Percentiles rank a stretch among this genome's conserved stretches.
phyloP scores from a whole-genome alignment of 1,140 invertebrate species.

The Drosophila lacertosa region DNA sequence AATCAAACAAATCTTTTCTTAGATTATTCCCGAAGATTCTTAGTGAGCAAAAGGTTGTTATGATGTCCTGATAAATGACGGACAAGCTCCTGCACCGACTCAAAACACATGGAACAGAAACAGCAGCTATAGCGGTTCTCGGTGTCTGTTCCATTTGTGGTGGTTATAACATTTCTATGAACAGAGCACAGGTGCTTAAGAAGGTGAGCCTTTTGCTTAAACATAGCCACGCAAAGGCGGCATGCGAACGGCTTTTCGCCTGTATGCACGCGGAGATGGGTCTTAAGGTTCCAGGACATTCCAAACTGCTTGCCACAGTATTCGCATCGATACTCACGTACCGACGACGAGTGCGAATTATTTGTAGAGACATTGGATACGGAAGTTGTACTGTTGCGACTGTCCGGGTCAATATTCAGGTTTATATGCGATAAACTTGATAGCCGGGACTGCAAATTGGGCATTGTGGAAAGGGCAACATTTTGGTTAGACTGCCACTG shows the following conservation, averaged over 20 bases:
- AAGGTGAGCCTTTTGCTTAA: conserved; percentile 94
- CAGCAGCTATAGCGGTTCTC: conserved; percentile 92
- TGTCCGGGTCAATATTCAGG: conserved; percentile 62
- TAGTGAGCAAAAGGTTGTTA: conserved; percentile 93
- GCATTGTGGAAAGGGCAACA: conserved; percentile 68
- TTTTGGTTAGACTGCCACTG: conserved; percentile 81
- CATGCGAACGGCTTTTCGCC: conserved; percentile 95
- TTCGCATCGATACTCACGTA: conserved; percentile 92
- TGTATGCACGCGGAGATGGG: conserved; percentile 92
- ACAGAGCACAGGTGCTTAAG: conserved; percentile 94
- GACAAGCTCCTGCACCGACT: conserved; percentile 92
- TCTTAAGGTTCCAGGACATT: conserved; percentile 95
- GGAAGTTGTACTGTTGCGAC: conserved; percentile 48
- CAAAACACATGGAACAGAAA: conserved; percentile 93
- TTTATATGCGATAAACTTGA: conserved; percentile 72
- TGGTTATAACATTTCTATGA: conserved; percentile 92
- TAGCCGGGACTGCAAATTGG: conserved; percentile 76
- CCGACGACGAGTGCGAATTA: conserved; percentile 82
- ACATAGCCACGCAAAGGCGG: conserved; percentile 93
- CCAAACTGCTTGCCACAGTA: conserved; percentile 95
- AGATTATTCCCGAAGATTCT: conserved; percentile 91
- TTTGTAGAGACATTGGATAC: conserved; percentile 54
- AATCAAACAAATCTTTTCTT: conserved; percentile 60
- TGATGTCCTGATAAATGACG: conserved; percentile 93
- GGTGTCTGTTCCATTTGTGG: conserved; percentile 88